A percentile compares a stretch with the other conserved stretches of the same genome.
Conservation (phyloP, 2,888 invertebrate species). For the Tachina grossa region DNA sequence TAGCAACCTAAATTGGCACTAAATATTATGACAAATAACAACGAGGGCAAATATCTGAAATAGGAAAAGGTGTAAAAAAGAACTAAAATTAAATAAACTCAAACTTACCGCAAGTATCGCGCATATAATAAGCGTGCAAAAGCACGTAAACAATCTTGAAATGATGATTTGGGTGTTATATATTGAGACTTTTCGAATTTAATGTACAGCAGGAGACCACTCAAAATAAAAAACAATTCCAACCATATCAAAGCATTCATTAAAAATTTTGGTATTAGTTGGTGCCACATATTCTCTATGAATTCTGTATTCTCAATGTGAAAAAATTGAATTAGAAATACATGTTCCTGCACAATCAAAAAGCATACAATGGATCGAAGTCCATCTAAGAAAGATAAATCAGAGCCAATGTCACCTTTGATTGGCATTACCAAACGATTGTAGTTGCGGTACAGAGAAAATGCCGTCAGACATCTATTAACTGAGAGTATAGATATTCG, state of each 20-base stretch:
- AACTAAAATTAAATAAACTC: not conserved
- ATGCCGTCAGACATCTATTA: conserved; percentile 38
- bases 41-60: conserved; percentile 44
- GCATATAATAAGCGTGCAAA: conserved; percentile 31
- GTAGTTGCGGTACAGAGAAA: conserved; percentile 48
- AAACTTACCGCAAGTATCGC: conserved; percentile 42
- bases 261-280: not conserved
- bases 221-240: conserved; percentile 49
- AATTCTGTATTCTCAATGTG: conserved; percentile 15
- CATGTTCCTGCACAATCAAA: conserved; percentile 30
- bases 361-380: conserved; percentile 40
- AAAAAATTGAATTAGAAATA: not conserved
- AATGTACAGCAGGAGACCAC: conserved; percentile 38
- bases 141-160: conserved; percentile 17
- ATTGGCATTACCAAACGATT: conserved; percentile 31
- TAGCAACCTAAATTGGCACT: conserved; percentile 12
- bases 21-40: conserved; percentile 18
- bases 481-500: not conserved
- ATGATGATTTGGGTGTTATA: conserved; percentile 34
- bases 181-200: conserved; percentile 47
- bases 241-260: conserved; percentile 31
- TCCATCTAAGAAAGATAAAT: conserved; percentile 50
- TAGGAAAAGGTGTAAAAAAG: not conserved
- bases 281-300: not conserved
- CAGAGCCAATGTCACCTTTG: conserved; percentile 34